A percentile compares a stretch with the other conserved stretches of the same genome.
These are phyloP conservation scores for Agriotes lineatus DNA, from an alignment of 2,888 invertebrate genomes.

Conservation along the genomic window DNA sequence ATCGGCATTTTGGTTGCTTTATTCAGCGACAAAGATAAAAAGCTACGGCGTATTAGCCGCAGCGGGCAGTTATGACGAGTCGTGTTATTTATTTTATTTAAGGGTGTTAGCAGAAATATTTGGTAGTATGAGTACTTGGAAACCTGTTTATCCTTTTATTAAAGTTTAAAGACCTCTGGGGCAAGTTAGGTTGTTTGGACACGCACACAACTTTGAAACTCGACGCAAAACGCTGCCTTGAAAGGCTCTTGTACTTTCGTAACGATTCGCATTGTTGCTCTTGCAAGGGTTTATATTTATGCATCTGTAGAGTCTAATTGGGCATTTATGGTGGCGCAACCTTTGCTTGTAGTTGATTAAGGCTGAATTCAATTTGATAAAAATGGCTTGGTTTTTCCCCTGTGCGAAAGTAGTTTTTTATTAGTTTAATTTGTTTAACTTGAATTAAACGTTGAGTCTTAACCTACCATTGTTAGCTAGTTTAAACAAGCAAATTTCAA, in stretches of 20 bases:
- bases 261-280: background rate
- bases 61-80: slow-evolving; percentile 36
- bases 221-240: slow-evolving; percentile 9
- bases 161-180: slow-evolving; percentile 56
- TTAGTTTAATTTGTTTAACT: no score
- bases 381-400: background rate
- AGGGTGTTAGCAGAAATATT: slow-evolving; percentile 50
- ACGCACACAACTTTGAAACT: slow-evolving; percentile 36
- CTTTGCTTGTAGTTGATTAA: background rate
- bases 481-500: no score
- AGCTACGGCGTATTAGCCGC: slow-evolving; percentile 15
- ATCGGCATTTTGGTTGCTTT: background rate
- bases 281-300: background rate
- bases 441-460: no score
- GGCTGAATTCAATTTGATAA: background rate
- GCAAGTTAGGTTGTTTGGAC: slow-evolving; percentile 53
- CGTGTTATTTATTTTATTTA: slow-evolving; percentile 45
- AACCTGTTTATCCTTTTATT: slow-evolving; percentile 55
- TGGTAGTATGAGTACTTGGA: slow-evolving; percentile 47
- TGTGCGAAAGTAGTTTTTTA: no score
- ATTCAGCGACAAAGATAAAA: slow-evolving; percentile 2
- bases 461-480: no score
- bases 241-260: background rate
- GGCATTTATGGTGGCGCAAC: background rate
- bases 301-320: background rate